Evolutionary conservation across 2,888 invertebrate species (phyloP).

Genomic region (Pachycephus smyrnensis): DNA sequence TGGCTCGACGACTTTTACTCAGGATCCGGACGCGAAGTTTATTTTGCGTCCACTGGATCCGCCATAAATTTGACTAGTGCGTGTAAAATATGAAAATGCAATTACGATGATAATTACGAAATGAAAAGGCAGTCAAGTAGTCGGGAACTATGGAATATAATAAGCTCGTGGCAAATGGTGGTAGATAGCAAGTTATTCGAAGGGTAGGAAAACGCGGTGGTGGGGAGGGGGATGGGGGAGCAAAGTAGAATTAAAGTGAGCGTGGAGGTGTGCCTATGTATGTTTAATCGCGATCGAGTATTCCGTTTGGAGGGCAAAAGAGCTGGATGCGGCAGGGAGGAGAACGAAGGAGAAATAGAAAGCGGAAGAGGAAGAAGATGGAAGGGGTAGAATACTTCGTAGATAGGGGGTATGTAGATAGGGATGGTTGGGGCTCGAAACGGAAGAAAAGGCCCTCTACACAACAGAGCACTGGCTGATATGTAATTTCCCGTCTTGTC

Average conservation of each 20-base stretch:
- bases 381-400: background rate
- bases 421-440: constrained; percentile 9
- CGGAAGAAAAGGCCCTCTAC: constrained; percentile 26
- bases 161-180: background rate
- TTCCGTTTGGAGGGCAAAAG: constrained; percentile 58
- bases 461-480: constrained; percentile 31
- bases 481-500: constrained; percentile 38
- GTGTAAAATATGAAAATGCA: background rate
- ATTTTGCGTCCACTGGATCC: too few species aligned
- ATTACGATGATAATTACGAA: background rate
- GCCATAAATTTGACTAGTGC: too few species aligned
- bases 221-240: constrained; percentile 46
- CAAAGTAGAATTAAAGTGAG: constrained; percentile 55
- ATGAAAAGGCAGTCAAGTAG: background rate
- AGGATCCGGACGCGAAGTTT: background rate
- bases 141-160: background rate
- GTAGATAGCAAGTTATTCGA: background rate
- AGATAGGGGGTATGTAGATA: constrained; percentile 1
- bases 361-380: constrained; percentile 4
- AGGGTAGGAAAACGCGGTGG: constrained; percentile 29
- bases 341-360: constrained; percentile 26
- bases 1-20: background rate
- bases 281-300: constrained; percentile 63
- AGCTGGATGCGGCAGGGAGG: constrained; percentile 26
- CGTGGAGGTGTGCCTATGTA: constrained; percentile 58